phyloP scores from a whole-genome alignment of 2,888 invertebrate species.

The Pristionchus japonicus region DNA sequence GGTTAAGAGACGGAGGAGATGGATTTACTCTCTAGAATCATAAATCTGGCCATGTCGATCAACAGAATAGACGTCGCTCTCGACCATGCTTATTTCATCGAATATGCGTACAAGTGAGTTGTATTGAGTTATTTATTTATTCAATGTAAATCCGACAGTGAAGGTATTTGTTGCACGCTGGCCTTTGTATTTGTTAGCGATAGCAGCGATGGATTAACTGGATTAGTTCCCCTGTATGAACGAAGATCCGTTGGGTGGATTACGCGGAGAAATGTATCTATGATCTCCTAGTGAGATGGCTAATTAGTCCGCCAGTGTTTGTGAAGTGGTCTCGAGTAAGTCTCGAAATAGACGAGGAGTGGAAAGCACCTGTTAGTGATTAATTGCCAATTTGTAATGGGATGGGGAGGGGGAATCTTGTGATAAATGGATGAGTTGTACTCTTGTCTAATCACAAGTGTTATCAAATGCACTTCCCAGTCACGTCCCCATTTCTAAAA shows the following conservation, averaged over 20 bases:
- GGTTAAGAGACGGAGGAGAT: neutral
- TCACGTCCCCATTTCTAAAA: neutral
- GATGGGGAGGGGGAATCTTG: neutral
- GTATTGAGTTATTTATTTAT: neutral
- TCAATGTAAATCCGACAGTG: neutral
- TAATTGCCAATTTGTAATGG: neutral
- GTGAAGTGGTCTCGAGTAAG: neutral
- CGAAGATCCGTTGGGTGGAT: neutral
- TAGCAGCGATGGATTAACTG: neutral
- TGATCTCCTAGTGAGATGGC: neutral
- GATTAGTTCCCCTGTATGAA: neutral
- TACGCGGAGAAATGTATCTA: neutral
- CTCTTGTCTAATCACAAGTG: neutral
- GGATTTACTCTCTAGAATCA: slow-evolving; percentile 1
- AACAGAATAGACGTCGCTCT: slow-evolving; percentile 29
- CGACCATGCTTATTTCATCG: neutral
- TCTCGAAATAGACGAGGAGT: neutral
- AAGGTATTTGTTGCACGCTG: neutral
- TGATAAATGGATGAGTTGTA: neutral
- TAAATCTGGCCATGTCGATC: slow-evolving; percentile 28
- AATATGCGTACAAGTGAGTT: slow-evolving; percentile 37
- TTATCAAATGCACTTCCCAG: neutral
- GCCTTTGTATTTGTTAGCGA: neutral
- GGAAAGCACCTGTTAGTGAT: neutral
- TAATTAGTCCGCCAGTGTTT: neutral